Base-by-base conservation (phyloP, 2,113 vertebrate genomes). In the Centropus bengalensis region DNA sequence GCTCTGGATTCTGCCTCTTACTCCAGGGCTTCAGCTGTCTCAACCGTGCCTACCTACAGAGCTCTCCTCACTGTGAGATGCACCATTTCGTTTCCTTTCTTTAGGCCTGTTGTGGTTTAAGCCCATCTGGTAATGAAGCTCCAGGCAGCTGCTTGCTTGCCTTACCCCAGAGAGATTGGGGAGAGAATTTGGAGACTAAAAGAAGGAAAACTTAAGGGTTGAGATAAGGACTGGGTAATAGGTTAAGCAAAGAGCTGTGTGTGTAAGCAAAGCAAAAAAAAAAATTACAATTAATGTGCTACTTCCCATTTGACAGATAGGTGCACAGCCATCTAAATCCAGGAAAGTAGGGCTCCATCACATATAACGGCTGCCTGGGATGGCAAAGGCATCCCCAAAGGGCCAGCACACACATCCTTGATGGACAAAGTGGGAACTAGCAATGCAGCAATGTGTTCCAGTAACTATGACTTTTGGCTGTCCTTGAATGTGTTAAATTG, bases 21-120 rank as follows among this genome's bases (percentile, higher is more conserved):
- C 14, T 60, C 73, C 28, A 51, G 36, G 5, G 32, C 64, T 19
- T 36, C 4, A 5, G 8, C 24, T 68, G 7, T 27, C 33, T 68
- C 75, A 38, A 56, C 33, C 11, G 56, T 82, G 13, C 26, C 42
- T 55, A 18, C 17, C 28, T 75, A 14, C 28, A 58, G 54, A 52
- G 33, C 30, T 88, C 6, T 32, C 28, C 44, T 69, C 2, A 0
- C 5, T 2, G 1, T 9, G 10, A 69, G 56, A 23, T 2, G 3
- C 32, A 49, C 2, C 1, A 3, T 26, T 60, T 19, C 9, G 2
- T 24, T 81, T 85, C 26, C 47, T 60, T 75, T 68, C 23, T 52
- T 64, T 49, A 47, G 22, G 9, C 20, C 9, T 67, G 32, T 33
- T 2, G 0, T 80, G 32, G 15, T 36, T 56, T 56, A 56, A 66